Conservation (phyloP, 2,113 vertebrate species). For the Acanthisitta chloris region DNA sequence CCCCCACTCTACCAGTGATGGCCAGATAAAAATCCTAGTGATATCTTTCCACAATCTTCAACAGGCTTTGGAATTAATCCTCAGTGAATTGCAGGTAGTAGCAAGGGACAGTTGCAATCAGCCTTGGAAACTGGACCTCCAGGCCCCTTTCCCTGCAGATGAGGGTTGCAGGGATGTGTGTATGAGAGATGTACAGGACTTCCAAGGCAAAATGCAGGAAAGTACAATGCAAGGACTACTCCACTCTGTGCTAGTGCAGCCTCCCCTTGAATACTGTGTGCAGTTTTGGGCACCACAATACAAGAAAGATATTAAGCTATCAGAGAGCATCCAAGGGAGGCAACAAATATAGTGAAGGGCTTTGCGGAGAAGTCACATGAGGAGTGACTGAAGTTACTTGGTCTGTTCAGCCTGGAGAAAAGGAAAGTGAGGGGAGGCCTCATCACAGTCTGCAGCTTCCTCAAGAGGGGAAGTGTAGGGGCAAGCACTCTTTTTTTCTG, state of each 20-base stretch:
- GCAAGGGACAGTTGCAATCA: neutral
- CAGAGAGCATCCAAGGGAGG: neutral
- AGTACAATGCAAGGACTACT: neutral
- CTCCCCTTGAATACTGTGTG: neutral
- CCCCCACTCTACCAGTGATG: neutral
- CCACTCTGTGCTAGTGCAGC: too few species aligned
- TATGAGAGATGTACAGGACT: neutral
- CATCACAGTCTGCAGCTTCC: neutral
- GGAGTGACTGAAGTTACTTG: neutral
- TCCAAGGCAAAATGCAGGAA: neutral
- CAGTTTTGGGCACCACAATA: neutral
- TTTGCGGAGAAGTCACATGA: neutral
- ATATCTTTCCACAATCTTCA: neutral
- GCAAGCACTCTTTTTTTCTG: neutral
- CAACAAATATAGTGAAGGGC: neutral
- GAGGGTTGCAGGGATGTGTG: neutral
- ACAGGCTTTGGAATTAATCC: neutral
- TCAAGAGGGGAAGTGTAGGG: fast-evolving
- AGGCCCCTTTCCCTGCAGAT: neutral
- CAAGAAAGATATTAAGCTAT: neutral
- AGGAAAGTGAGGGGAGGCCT: neutral
- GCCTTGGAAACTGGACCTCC: neutral
- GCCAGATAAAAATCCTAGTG: neutral
- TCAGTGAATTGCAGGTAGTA: neutral
- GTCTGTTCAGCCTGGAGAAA: neutral